Percentiles rank a stretch among this genome's conserved stretches.
Conservation (phyloP, 2,888 invertebrate genomes). For the Cantharis lateralis region DNA sequence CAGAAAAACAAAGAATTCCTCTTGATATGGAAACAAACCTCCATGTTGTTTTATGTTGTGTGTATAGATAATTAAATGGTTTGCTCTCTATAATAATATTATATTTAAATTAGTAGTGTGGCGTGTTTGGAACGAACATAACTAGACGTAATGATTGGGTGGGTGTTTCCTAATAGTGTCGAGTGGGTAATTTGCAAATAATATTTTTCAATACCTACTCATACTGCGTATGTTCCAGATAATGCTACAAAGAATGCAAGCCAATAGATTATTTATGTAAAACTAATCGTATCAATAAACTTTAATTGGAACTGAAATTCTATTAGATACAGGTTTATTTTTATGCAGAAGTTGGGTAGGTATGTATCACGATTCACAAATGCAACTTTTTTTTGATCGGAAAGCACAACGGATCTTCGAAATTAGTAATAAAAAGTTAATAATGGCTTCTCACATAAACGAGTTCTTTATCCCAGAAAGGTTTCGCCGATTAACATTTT, state of each 20-base stretch:
- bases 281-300: neutral
- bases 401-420: neutral
- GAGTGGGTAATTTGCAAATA: neutral
- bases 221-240: neutral
- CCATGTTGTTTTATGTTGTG: neutral
- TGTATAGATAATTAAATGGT: neutral
- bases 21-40: neutral
- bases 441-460: neutral
- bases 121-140: neutral
- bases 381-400: neutral
- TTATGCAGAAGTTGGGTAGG: neutral
- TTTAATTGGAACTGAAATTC: neutral
- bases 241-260: neutral
- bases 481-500: neutral
- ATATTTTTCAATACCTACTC: neutral
- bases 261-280: neutral
- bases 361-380: neutral
- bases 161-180: neutral
- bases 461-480: neutral
- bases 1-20: neutral
- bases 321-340: neutral
- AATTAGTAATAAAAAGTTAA: neutral
- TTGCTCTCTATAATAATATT: neutral
- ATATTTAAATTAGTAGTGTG: neutral
- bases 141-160: slow-evolving; percentile 1